Conservation (phyloP, 2,113 vertebrate species). For the Salvelinus sp. region DNA sequence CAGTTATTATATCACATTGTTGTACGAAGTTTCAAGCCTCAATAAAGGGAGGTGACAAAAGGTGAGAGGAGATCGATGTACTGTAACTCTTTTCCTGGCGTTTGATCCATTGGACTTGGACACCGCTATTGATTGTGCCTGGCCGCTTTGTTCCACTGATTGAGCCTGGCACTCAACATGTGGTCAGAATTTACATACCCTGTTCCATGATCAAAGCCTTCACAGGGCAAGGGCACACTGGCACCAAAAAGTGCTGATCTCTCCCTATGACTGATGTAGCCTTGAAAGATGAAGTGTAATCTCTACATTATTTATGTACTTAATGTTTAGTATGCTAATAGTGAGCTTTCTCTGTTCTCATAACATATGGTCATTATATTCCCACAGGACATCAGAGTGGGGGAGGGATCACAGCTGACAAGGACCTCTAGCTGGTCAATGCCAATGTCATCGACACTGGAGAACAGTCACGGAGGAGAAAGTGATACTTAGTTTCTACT, state of each 20-base stretch:
- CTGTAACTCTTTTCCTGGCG: slow-evolving; percentile 7
- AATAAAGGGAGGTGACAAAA: neutral
- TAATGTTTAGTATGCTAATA: slow-evolving; percentile 56
- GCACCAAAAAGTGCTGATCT: slow-evolving; percentile 58
- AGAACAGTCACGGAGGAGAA: slow-evolving; percentile 5
- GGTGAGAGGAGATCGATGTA: slow-evolving; percentile 12
- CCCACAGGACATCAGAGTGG: neutral
- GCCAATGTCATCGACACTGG: slow-evolving; percentile 2
- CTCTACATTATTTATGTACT: slow-evolving; percentile 60
- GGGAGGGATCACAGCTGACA: slow-evolving; percentile 18
- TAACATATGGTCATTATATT: slow-evolving; percentile 39
- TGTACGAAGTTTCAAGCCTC: neutral
- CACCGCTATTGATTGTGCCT: slow-evolving; percentile 35
- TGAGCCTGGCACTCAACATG: slow-evolving; percentile 44
- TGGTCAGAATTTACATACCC: slow-evolving; percentile 53
- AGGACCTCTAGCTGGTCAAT: neutral
- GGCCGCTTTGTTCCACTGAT: slow-evolving; percentile 47
- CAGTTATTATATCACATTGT: neutral
- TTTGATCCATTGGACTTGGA: slow-evolving; percentile 14
- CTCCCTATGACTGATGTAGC: slow-evolving; percentile 42
- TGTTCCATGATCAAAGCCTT: slow-evolving; percentile 54
- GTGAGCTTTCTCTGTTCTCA: slow-evolving; percentile 24
- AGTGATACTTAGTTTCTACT: too few relatives aligned
- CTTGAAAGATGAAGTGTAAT: slow-evolving; percentile 50
- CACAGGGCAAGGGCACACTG: slow-evolving; percentile 31